Evolutionary conservation across 1,140 invertebrate species (phyloP), one percentile per base, ranked within the genome.

Genomic region (Mycetomoellerius zeteki): DNA sequence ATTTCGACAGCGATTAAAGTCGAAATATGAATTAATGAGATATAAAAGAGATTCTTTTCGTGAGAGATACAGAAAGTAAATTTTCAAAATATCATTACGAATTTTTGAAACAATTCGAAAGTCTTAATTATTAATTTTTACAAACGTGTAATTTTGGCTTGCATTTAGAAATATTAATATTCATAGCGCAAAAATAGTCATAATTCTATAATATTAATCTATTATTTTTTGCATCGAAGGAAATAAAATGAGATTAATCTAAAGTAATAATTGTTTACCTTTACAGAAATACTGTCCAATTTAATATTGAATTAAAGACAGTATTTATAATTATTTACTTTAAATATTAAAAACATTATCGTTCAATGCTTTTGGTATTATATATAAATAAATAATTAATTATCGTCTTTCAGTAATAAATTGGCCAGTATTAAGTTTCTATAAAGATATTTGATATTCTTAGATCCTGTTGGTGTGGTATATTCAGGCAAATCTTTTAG

Each of bases 1-100:
- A 60, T 7, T 27, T 37, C 24, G 4, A 58, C n/a, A 14, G 52
- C 52, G 85, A 89, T 89, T 87, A 87, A 54, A 72, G 24, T 50
- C 58, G 58, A 58, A 65, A 69, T 21, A 16, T 56, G 30, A 75
- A 27, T 47, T 75, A 47, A 73, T 50, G 16, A 54, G 27, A 56
- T 27, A 19, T 21, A 21, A 43, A n/a, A 65, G 64, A 65, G 24
- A 64, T 50, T 76, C n/a, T 65, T 64, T 27, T 47, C 3, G 14
- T 14, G 3, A 33, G 6, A 64, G 7, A 52, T 62, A 27, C 16
- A n/a, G 8, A 37, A 54, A 62, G 56, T 30, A n/a, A n/a, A 85
- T 71, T 24, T 58, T 64, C 43, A 8, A 14, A 33, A 19, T 43
- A 50, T 67, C 30, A 47, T 69, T 37, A 52, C 14, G 10, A 37